Evolutionary conservation across 2,797 vertebrate species (phyloP).

Genomic region (Xenentodon cancila): DNA sequence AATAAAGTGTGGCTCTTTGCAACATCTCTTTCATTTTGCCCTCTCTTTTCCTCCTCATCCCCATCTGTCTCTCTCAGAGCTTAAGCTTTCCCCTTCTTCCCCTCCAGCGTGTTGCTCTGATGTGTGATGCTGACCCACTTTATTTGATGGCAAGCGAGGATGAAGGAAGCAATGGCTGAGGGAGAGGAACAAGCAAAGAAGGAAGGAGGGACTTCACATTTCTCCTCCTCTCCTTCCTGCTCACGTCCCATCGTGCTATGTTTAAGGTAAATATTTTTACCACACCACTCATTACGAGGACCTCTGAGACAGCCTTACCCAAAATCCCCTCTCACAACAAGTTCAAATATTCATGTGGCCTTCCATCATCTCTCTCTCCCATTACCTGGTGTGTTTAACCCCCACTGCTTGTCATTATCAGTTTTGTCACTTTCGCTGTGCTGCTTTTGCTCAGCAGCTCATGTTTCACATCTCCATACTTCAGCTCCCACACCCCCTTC

Average conservation of each 20-base stretch:
- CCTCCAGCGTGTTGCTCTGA: slow-evolving; percentile 34
- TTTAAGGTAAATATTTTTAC: slow-evolving; percentile 92
- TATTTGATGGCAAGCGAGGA: slow-evolving; percentile 48
- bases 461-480: slow-evolving; percentile 25
- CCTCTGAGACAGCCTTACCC: slow-evolving; percentile 70
- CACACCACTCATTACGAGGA: slow-evolving; percentile 77
- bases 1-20: slow-evolving; percentile 7
- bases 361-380: slow-evolving; percentile 32
- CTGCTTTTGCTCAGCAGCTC: not conserved
- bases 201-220: slow-evolving; percentile 24
- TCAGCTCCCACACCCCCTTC: slow-evolving; percentile 21
- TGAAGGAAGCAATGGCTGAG: slow-evolving; percentile 12
- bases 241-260: slow-evolving; percentile 78
- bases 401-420: slow-evolving; percentile 43
- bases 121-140: slow-evolving; percentile 76
- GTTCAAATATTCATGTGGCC: slow-evolving; percentile 88
- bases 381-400: slow-evolving; percentile 60
- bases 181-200: slow-evolving; percentile 19
- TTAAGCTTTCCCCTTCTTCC: slow-evolving; percentile 37
- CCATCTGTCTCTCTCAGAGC: slow-evolving; percentile 29
- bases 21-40: slow-evolving; percentile 20
- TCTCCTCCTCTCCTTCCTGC: slow-evolving; percentile 55
- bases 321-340: slow-evolving; percentile 31
- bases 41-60: slow-evolving; percentile 17
- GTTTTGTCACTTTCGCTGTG: slow-evolving; percentile 46